Base-by-base conservation (phyloP, 1,140 invertebrate species). In the Panulirus ornatus region DNA sequence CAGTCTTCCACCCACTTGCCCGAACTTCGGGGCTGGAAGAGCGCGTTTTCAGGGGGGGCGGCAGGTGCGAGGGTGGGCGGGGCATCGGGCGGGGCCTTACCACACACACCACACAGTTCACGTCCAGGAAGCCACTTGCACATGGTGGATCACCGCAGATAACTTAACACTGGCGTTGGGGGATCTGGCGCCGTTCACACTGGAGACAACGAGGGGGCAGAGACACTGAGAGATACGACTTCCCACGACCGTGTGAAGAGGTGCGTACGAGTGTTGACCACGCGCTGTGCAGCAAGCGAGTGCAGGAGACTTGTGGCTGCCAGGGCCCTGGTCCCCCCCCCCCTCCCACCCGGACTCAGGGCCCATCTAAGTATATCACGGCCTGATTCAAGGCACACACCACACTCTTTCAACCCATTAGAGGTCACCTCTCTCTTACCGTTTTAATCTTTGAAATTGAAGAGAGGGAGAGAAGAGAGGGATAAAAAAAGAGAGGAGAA, bases 31-130 rank as follows among this genome's bases (percentile, higher is more conserved):
- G n/a, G n/a, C n/a, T n/a, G n/a, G n/a, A n/a, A n/a, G n/a, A n/a
- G n/a, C 11, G 3, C 19, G 54, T 58, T 19, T 58, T 58, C n/a
- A n/a, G 8, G 42, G 0, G 19, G 42, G 19, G 9, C 42, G 38
- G 8, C 47, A 22, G 76, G 22, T 27, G n/a, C 42, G 2, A 19
- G 42, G 42, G 5, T 30, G 44, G 30, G 76, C 22, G n/a, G 76
- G 76, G 11, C 22, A 30, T 42, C n/a, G 8, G 76, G 76, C 5
- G 76, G 76, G n/a, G 76, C 42, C 44, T 79, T 27, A 34, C 76
- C 76, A 79, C 76, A 79, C 76, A 79, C 76, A 44, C n/a, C 11
- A 34, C 76, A 79, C 76, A 79, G 30, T 27, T 79, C 76, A 9
- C 76, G 76, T 30, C 38, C 76, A 27, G 76, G 51, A 22, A 51